These are phyloP conservation scores for Artemia franciscana DNA, from an alignment of 1,140 invertebrate species.

Conservation along the genomic window DNA sequence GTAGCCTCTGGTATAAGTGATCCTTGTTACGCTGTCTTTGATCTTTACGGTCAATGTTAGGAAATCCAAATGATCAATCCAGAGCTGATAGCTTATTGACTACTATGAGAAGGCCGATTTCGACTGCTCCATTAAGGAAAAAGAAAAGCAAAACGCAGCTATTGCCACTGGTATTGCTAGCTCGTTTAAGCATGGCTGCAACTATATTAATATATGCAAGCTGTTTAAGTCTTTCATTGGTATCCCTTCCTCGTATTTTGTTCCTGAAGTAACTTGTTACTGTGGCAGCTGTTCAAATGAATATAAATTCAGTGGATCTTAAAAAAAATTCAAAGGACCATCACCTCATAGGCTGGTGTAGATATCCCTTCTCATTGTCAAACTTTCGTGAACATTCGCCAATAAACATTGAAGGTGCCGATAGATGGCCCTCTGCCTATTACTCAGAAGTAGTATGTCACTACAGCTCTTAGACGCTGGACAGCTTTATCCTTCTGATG, in stretches of 20 bases:
- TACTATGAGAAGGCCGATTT: slow-evolving; percentile 1
- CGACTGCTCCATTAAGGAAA: slow-evolving; percentile 5
- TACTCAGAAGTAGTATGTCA: slow-evolving; percentile 41
- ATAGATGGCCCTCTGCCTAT: slow-evolving; percentile 49
- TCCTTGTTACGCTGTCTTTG: slow-evolving; percentile 42
- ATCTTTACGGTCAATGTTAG: slow-evolving; percentile 64
- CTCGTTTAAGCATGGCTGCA: slow-evolving; percentile 20
- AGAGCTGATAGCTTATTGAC: background rate
- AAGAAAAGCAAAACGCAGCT: background rate
- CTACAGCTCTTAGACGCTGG: slow-evolving; percentile 40
- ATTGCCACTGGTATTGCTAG: slow-evolving; percentile 7
- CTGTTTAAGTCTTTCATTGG: slow-evolving; percentile 41
- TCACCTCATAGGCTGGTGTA: background rate
- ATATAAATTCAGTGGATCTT: background rate
- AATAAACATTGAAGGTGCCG: slow-evolving; percentile 15
- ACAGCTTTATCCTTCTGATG: slow-evolving; percentile 36
- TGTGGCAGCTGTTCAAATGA: slow-evolving; percentile 5
- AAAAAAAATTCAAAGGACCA: background rate
- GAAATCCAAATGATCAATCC: slow-evolving; percentile 25
- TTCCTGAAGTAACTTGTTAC: slow-evolving; percentile 4
- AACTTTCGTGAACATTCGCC: background rate
- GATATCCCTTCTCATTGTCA: background rate
- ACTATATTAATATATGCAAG: slow-evolving; percentile 45
- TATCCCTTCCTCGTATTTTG: slow-evolving; percentile 31
- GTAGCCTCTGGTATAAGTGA: slow-evolving; percentile 27